A percentile compares a stretch with the other conserved stretches of the same genome.
Conservation (phyloP, 2,113 vertebrate species). For the Oophaga pumilio region DNA sequence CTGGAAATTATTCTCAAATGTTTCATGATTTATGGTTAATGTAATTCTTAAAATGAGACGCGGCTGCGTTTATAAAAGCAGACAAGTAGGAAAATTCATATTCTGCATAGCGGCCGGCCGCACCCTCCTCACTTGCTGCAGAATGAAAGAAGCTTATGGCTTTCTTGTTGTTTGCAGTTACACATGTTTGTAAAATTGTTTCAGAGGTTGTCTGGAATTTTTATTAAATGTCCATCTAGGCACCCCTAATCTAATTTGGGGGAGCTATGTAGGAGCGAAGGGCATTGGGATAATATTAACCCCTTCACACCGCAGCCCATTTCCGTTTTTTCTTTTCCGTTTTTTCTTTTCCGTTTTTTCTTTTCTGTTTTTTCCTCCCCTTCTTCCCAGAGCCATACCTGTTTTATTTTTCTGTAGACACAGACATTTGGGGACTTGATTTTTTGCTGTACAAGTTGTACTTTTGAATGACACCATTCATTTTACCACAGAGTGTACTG, state of each 20-base stretch:
- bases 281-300: too few species aligned
- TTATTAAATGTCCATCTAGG: neutral
- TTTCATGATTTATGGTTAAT: neutral
- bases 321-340: too few species aligned
- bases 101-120: neutral
- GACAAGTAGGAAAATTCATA: neutral
- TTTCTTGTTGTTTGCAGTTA: neutral
- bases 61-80: neutral
- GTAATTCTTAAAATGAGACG: constrained; percentile 6
- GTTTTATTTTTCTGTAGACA: too few species aligned
- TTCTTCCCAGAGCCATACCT: too few species aligned
- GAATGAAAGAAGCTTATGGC: neutral
- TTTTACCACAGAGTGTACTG: too few species aligned
- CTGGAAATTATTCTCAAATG: neutral
- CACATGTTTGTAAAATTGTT: neutral
- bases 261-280: too few species aligned
- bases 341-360: too few species aligned
- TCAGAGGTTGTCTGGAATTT: neutral
- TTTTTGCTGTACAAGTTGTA: too few species aligned
- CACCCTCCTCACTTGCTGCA: neutral
- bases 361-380: too few species aligned
- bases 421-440: too few species aligned
- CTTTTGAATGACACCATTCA: too few species aligned
- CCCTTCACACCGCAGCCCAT: too few species aligned
- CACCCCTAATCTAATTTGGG: neutral